Evolutionary conservation across 1,140 invertebrate species (phyloP).

Genomic region (Rhopalosiphum padi): DNA sequence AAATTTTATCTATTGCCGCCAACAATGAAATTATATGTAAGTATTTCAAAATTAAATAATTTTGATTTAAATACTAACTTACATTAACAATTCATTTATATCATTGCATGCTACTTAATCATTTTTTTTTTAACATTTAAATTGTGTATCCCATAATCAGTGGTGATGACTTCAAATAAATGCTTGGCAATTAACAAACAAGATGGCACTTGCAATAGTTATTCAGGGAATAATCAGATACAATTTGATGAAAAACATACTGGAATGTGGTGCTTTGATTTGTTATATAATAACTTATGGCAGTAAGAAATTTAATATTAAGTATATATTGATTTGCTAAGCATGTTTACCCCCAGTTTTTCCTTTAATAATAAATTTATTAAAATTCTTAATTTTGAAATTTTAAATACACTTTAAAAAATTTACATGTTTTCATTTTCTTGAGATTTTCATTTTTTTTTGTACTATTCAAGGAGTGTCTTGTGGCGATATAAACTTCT

Average conservation of each 20-base stretch:
- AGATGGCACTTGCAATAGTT: constrained; percentile 84
- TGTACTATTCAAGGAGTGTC: not conserved
- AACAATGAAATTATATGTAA: constrained; percentile 85
- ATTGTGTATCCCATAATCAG: constrained; percentile 75
- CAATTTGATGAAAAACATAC: constrained; percentile 71
- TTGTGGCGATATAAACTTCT: too few species aligned
- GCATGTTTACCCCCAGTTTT: not conserved
- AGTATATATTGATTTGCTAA: not conserved
- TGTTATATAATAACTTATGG: constrained; percentile 85
- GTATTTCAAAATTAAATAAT: constrained; percentile 60
- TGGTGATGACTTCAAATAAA: constrained; percentile 72
- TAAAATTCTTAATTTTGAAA: not conserved
- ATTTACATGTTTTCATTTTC: too few species aligned
- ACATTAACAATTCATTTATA: not conserved
- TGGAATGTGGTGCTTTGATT: constrained; percentile 80
- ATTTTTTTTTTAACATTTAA: constrained; percentile 62
- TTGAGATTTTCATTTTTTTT: not conserved
- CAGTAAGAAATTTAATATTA: constrained; percentile 66
- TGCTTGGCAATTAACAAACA: constrained; percentile 84
- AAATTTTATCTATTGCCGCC: constrained; percentile 85
- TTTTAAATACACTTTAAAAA: not conserved
- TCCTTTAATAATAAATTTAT: not conserved
- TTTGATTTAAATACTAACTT: not conserved
- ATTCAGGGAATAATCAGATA: constrained; percentile 78
- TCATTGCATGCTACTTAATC: constrained; percentile 2